A percentile compares a stretch with the other conserved stretches of the same genome.
Evolutionary conservation across 2,113 vertebrate genomes (phyloP).

Genomic region (Rallus limicola): DNA sequence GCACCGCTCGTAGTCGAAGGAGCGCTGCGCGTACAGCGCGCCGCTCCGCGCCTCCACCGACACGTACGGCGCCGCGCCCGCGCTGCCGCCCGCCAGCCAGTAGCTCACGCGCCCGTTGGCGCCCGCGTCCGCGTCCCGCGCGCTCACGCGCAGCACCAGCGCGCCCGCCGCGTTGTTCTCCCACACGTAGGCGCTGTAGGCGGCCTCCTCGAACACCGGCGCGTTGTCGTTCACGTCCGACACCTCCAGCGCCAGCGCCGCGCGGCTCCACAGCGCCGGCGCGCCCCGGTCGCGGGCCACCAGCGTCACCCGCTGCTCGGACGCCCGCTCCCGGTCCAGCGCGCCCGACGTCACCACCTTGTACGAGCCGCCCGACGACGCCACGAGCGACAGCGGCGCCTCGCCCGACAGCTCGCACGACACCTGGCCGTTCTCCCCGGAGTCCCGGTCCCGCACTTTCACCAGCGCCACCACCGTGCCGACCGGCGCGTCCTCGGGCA

Average conservation of each 20-base stretch:
- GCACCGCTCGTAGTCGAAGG: slow-evolving; percentile 79
- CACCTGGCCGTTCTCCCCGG: slow-evolving; percentile 61
- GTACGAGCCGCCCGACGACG: slow-evolving; percentile 45
- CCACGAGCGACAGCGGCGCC: too few relatives aligned
- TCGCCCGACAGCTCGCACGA: slow-evolving; percentile 57
- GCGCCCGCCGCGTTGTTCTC: slow-evolving; percentile 16
- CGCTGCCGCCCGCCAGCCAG: not conserved
- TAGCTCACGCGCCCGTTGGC: slow-evolving; percentile 72
- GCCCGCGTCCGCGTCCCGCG: slow-evolving; percentile 27
- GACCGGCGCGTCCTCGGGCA: too few relatives aligned
- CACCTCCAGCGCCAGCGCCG: slow-evolving; percentile 6
- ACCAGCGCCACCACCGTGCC: too few relatives aligned
- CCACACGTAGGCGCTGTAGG: not conserved
- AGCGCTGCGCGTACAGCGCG: slow-evolving; percentile 64
- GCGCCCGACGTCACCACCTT: slow-evolving; percentile 60
- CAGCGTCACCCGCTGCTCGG: not conserved
- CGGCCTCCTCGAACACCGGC: slow-evolving; percentile 29
- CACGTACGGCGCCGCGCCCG: slow-evolving; percentile 53
- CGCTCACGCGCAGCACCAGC: not conserved
- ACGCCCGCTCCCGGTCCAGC: slow-evolving; percentile 62
- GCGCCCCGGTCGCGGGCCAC: too few relatives aligned
- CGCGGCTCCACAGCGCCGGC: not conserved
- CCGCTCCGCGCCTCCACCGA: slow-evolving; percentile 74
- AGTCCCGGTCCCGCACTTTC: too few relatives aligned
- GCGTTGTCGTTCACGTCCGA: slow-evolving; percentile 55